Conservation (phyloP, 2,888 invertebrate genomes). For the Netelia virgata region DNA sequence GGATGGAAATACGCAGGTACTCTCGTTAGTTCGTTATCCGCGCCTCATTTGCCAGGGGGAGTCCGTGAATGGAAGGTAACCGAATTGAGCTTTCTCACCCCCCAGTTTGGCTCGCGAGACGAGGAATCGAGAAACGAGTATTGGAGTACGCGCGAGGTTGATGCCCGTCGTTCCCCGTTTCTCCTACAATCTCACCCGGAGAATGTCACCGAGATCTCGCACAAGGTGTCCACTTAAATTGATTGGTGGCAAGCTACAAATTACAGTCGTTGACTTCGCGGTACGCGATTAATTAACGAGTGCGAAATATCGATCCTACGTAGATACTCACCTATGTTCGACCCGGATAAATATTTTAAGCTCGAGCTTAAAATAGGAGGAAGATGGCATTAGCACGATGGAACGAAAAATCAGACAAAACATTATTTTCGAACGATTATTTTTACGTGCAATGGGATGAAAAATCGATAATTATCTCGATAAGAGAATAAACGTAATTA, state of each 20-base stretch:
- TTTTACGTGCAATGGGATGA: too few relatives aligned
- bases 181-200: neutral
- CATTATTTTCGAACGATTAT: too few relatives aligned
- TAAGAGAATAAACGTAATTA: too few relatives aligned
- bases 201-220: neutral
- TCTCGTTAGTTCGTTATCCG: conserved; percentile 44
- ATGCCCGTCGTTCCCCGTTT: conserved; percentile 50
- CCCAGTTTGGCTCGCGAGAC: neutral
- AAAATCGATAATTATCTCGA: too few relatives aligned
- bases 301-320: conserved; percentile 58
- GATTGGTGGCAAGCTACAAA: conserved; percentile 72
- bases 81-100: conserved; percentile 34
- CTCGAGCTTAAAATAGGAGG: too few relatives aligned
- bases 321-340: too few relatives aligned
- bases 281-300: conserved; percentile 65
- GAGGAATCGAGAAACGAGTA: neutral
- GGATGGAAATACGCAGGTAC: neutral
- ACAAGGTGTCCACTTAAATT: conserved; percentile 26
- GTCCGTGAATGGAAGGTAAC: conserved; percentile 22
- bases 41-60: conserved; percentile 45
- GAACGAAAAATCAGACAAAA: too few relatives aligned
- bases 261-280: conserved; percentile 63
- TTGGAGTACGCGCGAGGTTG: neutral
- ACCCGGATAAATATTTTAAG: too few relatives aligned
- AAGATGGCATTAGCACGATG: too few relatives aligned